Base-by-base conservation (phyloP, 2,113 vertebrate species). In the Paratilapia polleni region DNA sequence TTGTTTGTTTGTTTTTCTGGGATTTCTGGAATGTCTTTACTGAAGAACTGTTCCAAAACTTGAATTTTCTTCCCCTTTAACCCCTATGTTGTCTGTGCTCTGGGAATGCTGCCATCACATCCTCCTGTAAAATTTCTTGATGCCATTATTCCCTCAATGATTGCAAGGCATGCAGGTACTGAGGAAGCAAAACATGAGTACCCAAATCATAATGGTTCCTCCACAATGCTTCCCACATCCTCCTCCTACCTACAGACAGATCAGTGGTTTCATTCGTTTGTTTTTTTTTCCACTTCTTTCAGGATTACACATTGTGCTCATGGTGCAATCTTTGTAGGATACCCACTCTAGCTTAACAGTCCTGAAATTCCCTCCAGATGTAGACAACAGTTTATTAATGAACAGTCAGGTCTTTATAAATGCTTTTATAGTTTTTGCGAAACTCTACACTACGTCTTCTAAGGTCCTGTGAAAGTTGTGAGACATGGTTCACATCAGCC, bases 401-500 rank as follows among this genome's bases (percentile, higher is more conserved):
- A 66, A 0, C 36, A 66, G 4, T 0, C n/a, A 1, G 4, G 1
- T 66, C 62, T n/a, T 41, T 0, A 62, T 28, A 62, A 64, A 64
- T 22, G 62, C 1, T 64, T 0, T 64, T 38, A 22, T 64, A 34
- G n/a, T n/a, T 41, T 52, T 64, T 64, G 20, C 15, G 62, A 34
- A 41, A 14, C 36, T 64, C 34, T 3, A 41, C 41, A 41, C 62
- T 41, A 15, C 20, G 14, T 14, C 6, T 6, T 6, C n/a, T n/a
- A n/a, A n/a, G n/a, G n/a, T n/a, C n/a, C n/a, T n/a, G n/a, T n/a
- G n/a, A n/a, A n/a, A n/a, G n/a, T n/a, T n/a, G n/a, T n/a, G n/a
- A n/a, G n/a, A n/a, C n/a, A n/a, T n/a, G n/a, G n/a, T n/a, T n/a
- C n/a, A 36, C 20, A 15, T 64, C 62, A 41, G 2, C 20, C 62